Base-by-base conservation (phyloP, 2,888 invertebrate genomes). In the Drosophila subsilvestris region DNA sequence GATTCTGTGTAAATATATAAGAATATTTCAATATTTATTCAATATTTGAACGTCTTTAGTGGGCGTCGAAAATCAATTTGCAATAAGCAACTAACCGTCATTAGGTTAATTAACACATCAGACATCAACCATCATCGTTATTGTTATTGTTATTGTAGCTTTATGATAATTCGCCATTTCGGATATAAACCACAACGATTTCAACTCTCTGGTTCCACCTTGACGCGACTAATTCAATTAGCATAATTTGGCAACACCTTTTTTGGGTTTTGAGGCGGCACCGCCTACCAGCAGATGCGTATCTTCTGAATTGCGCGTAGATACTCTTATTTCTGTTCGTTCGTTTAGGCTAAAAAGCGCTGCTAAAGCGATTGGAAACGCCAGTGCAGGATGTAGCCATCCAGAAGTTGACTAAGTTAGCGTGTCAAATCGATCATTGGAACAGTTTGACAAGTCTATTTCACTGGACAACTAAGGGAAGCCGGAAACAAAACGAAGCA, bases 351-450 rank as follows among this genome's bases (percentile, higher is more conserved):
- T 76, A 78, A 81, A 86, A 78, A 76, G 85, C 89, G 85, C 85
- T 79, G 74, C 89, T 78, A 86, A 85, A 75, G 80, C 87, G 73
- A 86, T 86, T 86, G 81, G 85, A 67, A 82, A 85, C 86, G 84
- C 74, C 62, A 60, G 48, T 22, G 59, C 70, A 71, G 70, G 66
- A 78, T 63, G 72, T 75, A 67, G 37, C 55, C 73, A 67, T 61
- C 62, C 63, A 78, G 75, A 71, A 80, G 74, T 78, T 76, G 76
- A 79, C 82, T 86, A 86, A 89, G 86, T 86, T 89, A 88, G 84
- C 86, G 89, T 90, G 75, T 69, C 89, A 79, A 90, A 90, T 90
- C 90, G 89, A 90, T 90, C 89, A 89, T 86, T 70, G 79, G 85
- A 79, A 86, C 86, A 81, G 76, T 86, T 80, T 90, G 87, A 89